Base-by-base conservation (phyloP, 2,797 vertebrate species). In the Acomys russatus region DNA sequence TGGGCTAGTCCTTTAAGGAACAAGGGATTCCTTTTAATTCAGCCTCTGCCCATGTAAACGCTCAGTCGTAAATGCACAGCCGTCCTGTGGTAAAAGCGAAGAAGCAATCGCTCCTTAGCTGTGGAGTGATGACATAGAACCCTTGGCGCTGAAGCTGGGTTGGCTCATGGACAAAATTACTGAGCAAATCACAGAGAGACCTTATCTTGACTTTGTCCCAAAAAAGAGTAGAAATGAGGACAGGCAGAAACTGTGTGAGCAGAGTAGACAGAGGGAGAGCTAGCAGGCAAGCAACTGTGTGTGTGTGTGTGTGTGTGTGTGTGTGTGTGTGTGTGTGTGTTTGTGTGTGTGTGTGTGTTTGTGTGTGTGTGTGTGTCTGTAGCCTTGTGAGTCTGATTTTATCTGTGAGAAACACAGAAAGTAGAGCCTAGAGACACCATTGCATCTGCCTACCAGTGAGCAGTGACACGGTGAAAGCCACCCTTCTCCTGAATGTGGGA, bases 181-280 rank as follows among this genome's bases (percentile, higher is more conserved):
- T 38, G 68, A 66, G 89, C 9, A 70, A 54, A 25, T 71, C 73
- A 22, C 6, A 0, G 0, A 7, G 66, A 56, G 54, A 66, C n/a
- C 51, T 85, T 56, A 35, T 88, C 61, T 63, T 77, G 89, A 82
- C 74, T 74, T 79, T 83, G 73, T 84, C 51, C 91, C 59, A 33
- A 70, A 83, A 78, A 91, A 88, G 66, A 44, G 79, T 89, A 44
- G 68, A 93, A 44, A 92, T 33, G 83, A 79, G 84, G 84, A 68
- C 44, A 70, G 17, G 71, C 1, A 5, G 80, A 92, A 90, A 90
- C 30, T 59, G 44, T 0, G 2, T 64, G n/a, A 54, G 6, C 70
- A 51, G 25, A 35, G 49, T 7, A 2, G 86, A 90, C 20, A 79
- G 3, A 68, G 51, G 63, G 73, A 44, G 8, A 59, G 33, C 49